phyloP scores from a whole-genome alignment of 2,797 vertebrate species.

The Myotis planiceps region DNA sequence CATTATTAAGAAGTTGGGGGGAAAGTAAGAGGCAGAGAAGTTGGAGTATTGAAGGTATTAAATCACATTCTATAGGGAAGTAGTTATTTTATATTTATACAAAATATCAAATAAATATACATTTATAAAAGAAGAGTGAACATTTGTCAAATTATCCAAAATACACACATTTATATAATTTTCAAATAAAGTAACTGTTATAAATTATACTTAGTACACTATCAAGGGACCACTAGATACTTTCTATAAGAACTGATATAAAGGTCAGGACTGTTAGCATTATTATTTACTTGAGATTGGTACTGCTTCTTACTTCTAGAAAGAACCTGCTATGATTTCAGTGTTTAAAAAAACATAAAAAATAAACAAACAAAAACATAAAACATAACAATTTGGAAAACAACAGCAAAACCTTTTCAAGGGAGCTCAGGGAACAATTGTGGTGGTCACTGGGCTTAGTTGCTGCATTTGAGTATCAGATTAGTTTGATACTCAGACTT shows the following conservation, averaged over 20 bases:
- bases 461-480: not conserved
- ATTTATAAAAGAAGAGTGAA: not conserved
- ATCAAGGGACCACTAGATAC: not conserved
- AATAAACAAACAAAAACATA: not conserved
- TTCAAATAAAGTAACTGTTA: not conserved
- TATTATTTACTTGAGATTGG: not conserved
- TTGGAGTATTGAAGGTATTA: not conserved
- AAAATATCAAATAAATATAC: not conserved
- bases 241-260: not conserved
- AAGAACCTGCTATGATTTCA: not conserved
- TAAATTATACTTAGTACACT: not conserved
- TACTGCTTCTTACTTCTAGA: conserved; percentile 8
- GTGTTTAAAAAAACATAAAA: not conserved
- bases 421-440: not conserved
- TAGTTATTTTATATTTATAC: not conserved
- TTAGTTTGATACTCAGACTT: not conserved
- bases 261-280: not conserved
- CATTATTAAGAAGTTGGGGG: not conserved
- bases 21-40: not conserved
- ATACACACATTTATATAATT: not conserved
- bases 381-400: not conserved
- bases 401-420: not conserved
- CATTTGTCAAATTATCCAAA: conserved; percentile 3
- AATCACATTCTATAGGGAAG: not conserved
- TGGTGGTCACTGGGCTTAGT: not conserved